Evolutionary conservation across 2,113 vertebrate genomes (phyloP).

Genomic region (Mirza zaza): DNA sequence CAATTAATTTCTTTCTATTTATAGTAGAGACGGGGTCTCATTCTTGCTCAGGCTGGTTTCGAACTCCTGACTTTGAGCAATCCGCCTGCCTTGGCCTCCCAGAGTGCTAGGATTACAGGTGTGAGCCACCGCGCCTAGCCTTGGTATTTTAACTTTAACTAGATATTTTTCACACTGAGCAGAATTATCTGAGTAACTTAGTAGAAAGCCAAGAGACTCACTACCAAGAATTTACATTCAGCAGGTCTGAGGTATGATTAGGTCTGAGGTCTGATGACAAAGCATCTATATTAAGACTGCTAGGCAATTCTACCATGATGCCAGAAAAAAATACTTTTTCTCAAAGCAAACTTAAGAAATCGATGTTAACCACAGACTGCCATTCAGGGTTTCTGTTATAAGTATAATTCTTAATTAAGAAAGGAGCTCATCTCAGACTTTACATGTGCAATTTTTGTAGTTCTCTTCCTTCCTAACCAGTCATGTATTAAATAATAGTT

Average conservation of each 20-base stretch:
- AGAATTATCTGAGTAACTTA: not conserved
- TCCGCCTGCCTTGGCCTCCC: too few relatives aligned
- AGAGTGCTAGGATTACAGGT: too few relatives aligned
- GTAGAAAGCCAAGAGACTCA: not conserved
- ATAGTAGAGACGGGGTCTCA: too few relatives aligned
- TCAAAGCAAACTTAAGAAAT: constrained; percentile 16
- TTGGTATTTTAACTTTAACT: not conserved
- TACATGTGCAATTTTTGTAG: not conserved
- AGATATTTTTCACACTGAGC: not conserved
- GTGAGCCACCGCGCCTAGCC: too few relatives aligned
- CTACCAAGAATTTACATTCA: not conserved
- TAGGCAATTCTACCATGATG: not conserved
- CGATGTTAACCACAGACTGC: not conserved
- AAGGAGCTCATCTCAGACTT: not conserved
- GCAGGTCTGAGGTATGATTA: not conserved
- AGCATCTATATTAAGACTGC: not conserved
- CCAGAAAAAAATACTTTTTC: not conserved
- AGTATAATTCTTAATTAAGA: not conserved
- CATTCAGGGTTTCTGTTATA: not conserved
- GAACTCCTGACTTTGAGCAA: too few relatives aligned
- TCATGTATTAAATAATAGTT: not conserved
- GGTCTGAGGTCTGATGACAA: not conserved
- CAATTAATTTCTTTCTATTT: too few relatives aligned
- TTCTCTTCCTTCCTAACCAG: not conserved
- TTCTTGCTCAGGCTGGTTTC: too few relatives aligned